Percentiles rank a stretch among this genome's conserved stretches.
Conservation (phyloP, 2,888 invertebrate genomes). For the Acleris emargana region DNA sequence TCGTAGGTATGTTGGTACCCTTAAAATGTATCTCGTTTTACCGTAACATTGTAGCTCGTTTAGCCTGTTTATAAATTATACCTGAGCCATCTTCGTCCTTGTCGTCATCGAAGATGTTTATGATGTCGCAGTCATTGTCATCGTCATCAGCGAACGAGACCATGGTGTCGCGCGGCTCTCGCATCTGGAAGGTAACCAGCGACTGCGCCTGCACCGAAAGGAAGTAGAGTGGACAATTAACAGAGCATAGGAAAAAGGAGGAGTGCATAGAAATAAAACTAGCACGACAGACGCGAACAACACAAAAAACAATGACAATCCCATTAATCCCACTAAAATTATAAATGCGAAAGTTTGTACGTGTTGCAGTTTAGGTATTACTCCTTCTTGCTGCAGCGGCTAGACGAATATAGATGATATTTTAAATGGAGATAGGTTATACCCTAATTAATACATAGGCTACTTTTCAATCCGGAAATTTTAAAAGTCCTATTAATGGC, state of each 20-base stretch:
- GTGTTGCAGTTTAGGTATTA: too few relatives aligned
- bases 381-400: too few relatives aligned
- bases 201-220: slow-evolving; percentile 32
- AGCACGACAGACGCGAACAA: not conserved
- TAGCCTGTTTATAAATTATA: slow-evolving; percentile 29
- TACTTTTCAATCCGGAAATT: too few relatives aligned
- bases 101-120: slow-evolving; percentile 65
- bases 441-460: too few relatives aligned
- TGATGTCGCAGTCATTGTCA: slow-evolving; percentile 51
- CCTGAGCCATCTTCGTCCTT: slow-evolving; percentile 56
- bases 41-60: not conserved
- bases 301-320: too few relatives aligned
- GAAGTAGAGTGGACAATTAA: not conserved
- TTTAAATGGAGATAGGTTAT: too few relatives aligned
- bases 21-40: too few relatives aligned
- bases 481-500: too few relatives aligned
- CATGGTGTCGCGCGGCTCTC: slow-evolving; percentile 43
- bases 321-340: too few relatives aligned
- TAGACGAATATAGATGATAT: too few relatives aligned
- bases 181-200: slow-evolving; percentile 27
- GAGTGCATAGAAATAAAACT: not conserved
- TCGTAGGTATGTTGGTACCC: too few relatives aligned
- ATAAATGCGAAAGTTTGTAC: too few relatives aligned
- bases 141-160: slow-evolving; percentile 52
- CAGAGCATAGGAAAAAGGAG: not conserved